Evolutionary conservation across 1,140 invertebrate species (phyloP), one percentile per base, ranked within the genome.

Genomic region (Lepidurus arcticus): DNA sequence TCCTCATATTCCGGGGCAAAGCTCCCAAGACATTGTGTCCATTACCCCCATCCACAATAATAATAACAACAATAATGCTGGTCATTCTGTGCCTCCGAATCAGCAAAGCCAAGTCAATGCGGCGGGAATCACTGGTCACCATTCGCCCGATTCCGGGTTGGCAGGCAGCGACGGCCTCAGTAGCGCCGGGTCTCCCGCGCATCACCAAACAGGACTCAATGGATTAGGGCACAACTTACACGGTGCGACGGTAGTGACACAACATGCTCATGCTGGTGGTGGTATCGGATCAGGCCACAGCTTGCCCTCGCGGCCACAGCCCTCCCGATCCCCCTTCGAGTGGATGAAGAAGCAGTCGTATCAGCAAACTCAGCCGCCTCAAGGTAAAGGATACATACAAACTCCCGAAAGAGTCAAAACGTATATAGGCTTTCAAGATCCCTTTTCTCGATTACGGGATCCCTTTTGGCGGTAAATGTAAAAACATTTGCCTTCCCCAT

Each of bases 301-400:
- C 65, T 44, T 26, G 34, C 34, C 74, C 80, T 7, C 77, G 24
- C 85, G 88, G 82, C 92, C 92, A 16, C 86, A 89, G 8, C 89
- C 90, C 2, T 88, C 89, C 16, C 87, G 92, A 16, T 92, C 91
- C 76, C 93, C 93, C 0, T 95, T 90, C 83, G 93, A 94, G 80
- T 96, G 93, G 93, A 95, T 96, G 90, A 94, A 92, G 83, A 94
- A 93, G 84, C 90, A 92, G 0, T 90, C 91, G 10, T 94, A 94
- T 84, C 92, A 93, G 83, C 73, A 73, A 65, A 90, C 86, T 74
- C 91, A 93, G 82, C 91, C 91, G 0, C 92, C 91, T 85, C 92
- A 92, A 85, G 92, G 93, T 94, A 85, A 88, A 88, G 87, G 81
- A 16, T 34, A 78, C 81, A 45, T 73, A 79, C 78, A 42, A 78